These are phyloP conservation scores for Phengaris alcon DNA, from an alignment of 2,888 invertebrate genomes.

Conservation along the genomic window DNA sequence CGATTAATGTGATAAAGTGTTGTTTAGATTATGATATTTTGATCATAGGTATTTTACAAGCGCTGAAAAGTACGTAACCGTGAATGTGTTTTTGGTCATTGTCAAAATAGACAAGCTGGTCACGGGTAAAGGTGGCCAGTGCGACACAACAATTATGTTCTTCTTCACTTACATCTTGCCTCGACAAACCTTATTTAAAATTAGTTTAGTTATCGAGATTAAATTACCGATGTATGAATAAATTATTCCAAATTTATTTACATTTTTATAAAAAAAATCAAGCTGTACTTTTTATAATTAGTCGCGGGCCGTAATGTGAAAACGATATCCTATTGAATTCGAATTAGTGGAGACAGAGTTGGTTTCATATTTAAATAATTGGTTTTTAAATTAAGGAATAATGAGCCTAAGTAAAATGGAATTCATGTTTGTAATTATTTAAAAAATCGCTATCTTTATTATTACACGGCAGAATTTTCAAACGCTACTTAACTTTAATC, in stretches of 20 bases:
- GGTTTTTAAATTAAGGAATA: conserved; percentile 10
- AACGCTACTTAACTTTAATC: no score
- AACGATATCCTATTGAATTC: conserved; percentile 14
- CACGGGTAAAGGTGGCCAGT: no score
- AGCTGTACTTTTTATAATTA: background rate
- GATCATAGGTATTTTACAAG: no score
- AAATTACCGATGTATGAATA: background rate
- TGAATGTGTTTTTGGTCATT: no score
- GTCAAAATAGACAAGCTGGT: no score
- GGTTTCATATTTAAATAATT: conserved; percentile 17
- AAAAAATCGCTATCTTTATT: no score
- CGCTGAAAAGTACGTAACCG: background rate
- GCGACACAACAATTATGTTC: no score
- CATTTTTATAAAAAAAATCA: background rate
- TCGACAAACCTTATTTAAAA: no score
- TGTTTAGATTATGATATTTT: background rate
- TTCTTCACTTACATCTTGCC: no score
- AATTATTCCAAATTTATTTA: background rate
- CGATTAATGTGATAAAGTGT: conserved; percentile 34
- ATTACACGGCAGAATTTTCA: no score
- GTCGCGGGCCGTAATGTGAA: conserved; percentile 13
- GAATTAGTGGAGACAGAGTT: conserved; percentile 21
- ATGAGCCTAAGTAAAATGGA: background rate
- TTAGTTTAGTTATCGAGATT: no score
- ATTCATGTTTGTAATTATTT: background rate